Evolutionary conservation across 1,140 invertebrate species (phyloP), one percentile per base, ranked within the genome.

Genomic region (Drosophila subpulchrella): DNA sequence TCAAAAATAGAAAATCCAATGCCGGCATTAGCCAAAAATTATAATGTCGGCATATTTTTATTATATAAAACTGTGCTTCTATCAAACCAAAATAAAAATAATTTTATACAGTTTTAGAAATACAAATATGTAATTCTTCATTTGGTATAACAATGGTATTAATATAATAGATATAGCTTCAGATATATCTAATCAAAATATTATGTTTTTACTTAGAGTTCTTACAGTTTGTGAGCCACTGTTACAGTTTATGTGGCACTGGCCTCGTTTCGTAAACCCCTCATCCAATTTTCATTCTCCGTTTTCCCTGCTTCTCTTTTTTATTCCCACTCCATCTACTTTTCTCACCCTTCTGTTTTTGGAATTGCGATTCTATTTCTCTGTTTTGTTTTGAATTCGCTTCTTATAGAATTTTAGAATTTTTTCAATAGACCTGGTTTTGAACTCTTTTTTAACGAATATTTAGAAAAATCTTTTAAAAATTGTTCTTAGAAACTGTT

Each of bases 261-360:
- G 50, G 50, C 32, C 50, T 53, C 50, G 11, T 36, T 53, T 53
- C 50, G 50, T 53, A 17, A 36, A 53, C 50, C 50, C 15, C 32
- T 34, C 50, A 36, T 10, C 30, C 10, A 36, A 13, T 53, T 36
- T 53, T 36, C 15, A 12, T 36, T 53, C 15, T 34, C 30, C 48
- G 1, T 13, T 34, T 34, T n/a, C 48, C n/a, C 15, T 51, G 4
- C n/a, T 17, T 47, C 7, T 32, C 47, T 50, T 1, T 48, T 32
- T 3, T 48, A 24, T 50, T 50, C 8, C 48, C 48, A 12, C 47
- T 12, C n/a, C 4, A 6, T 12, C 5, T 34, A 32, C 30, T 11
- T 11, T 51, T 51, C 30, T 34, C 8, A 13, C 27, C 27, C 27
- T 7, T 7, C n/a, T 36, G 27, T 36, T 36, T 53, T 53, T 7